A percentile compares a stretch with the other conserved stretches of the same genome.
These are phyloP conservation scores for Diglossa brunneiventris DNA, from an alignment of 2,113 vertebrate genomes.

Conservation along the genomic window DNA sequence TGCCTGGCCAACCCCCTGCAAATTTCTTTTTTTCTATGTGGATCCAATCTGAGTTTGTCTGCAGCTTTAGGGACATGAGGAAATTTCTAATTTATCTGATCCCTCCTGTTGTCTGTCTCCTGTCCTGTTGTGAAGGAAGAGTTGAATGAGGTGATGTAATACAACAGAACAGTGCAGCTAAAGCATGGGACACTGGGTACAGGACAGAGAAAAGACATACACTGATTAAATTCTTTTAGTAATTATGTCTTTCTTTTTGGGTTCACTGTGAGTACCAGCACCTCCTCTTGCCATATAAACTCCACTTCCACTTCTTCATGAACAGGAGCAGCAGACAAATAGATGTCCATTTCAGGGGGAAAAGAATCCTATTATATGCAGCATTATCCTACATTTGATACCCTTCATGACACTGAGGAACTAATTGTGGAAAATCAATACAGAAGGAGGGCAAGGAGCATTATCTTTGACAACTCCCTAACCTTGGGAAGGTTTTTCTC, in stretches of 20 bases:
- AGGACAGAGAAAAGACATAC: background rate
- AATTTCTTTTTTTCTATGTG: background rate
- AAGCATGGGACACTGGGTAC: background rate
- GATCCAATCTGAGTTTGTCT: background rate
- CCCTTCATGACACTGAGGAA: background rate
- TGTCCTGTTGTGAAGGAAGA: background rate
- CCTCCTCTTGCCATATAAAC: background rate
- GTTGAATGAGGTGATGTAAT: background rate
- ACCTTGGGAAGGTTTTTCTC: background rate
- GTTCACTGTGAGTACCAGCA: background rate
- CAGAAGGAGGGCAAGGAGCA: background rate
- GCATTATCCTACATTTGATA: background rate
- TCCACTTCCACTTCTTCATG: background rate
- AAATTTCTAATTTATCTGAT: background rate
- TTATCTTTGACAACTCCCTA: background rate
- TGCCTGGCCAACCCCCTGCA: fast-evolving
- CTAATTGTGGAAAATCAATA: background rate
- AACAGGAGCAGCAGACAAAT: background rate
- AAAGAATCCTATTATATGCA: background rate
- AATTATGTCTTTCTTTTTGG: background rate
- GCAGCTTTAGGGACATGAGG: background rate
- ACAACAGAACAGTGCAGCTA: background rate
- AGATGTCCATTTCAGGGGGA: background rate
- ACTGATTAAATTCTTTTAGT: background rate
- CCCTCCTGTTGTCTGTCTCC: background rate